phyloP scores from a whole-genome alignment of 2,113 vertebrate genomes.

The Equus przewalskii region DNA sequence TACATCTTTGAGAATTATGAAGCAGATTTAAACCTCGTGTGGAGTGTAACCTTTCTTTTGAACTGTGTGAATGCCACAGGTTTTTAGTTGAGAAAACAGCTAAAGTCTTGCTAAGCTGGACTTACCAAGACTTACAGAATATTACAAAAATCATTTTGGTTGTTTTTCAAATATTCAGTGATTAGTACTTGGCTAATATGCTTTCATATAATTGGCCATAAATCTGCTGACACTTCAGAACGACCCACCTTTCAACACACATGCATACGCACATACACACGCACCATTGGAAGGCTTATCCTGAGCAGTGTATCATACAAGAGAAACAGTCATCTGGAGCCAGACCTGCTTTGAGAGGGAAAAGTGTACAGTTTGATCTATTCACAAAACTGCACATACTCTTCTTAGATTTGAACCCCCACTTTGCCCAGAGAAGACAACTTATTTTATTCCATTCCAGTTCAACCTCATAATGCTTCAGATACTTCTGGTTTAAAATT shows the following conservation, averaged over 20 bases:
- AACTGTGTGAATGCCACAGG: neutral
- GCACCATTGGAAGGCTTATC: neutral
- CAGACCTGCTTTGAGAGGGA: neutral
- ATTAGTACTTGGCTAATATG: neutral
- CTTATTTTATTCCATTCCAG: neutral
- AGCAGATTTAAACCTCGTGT: neutral
- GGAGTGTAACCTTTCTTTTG: neutral
- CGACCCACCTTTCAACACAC: neutral
- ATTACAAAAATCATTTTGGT: neutral
- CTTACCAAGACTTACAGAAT: neutral
- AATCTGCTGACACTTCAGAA: neutral
- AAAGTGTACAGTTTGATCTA: neutral
- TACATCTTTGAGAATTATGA: neutral
- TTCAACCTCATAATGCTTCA: neutral
- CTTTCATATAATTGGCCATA: neutral
- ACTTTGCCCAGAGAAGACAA: neutral
- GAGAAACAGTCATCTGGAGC: neutral
- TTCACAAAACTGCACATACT: neutral
- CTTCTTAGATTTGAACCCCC: neutral
- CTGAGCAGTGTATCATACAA: neutral
- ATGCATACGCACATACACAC: neutral
- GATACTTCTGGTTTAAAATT: neutral
- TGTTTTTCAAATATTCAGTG: neutral
- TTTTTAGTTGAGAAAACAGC: neutral
- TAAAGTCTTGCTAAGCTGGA: neutral